A percentile compares a stretch with the other conserved stretches of the same genome.
Conservation (phyloP, 1,140 invertebrate genomes). For the Diorhabda sublineata region DNA sequence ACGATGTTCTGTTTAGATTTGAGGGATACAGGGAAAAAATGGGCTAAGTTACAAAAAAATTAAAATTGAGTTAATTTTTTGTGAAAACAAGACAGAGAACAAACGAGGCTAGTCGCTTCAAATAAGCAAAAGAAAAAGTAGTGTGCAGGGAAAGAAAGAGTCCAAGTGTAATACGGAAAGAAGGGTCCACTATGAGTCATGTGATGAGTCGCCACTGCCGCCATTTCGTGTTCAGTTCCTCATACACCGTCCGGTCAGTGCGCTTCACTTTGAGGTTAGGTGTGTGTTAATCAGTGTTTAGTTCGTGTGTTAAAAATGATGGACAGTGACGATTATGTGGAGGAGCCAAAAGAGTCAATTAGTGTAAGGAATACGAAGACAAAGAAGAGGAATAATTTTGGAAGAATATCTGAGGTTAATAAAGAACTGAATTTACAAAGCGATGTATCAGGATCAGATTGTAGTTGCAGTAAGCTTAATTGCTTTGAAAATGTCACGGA, state of each 20-base stretch:
- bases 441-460: constrained; percentile 9
- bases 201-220: too few relatives aligned
- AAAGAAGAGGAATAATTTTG: constrained; percentile 3
- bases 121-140: neutral
- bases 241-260: neutral
- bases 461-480: constrained; percentile 16
- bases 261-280: too few relatives aligned
- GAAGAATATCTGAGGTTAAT: constrained; percentile 1
- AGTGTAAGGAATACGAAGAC: neutral
- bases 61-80: too few relatives aligned
- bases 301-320: neutral
- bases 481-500: constrained; percentile 19
- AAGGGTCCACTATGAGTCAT: neutral
- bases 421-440: constrained; percentile 11
- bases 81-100: too few relatives aligned
- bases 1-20: neutral
- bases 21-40: too few relatives aligned
- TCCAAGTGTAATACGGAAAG: neutral
- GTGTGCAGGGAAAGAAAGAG: neutral
- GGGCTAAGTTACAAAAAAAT: too few relatives aligned
- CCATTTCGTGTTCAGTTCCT: neutral
- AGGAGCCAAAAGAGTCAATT: neutral
- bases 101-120: too few relatives aligned
- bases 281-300: neutral
- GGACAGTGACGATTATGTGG: neutral